These are phyloP conservation scores for Actias luna DNA, from an alignment of 2,888 invertebrate genomes.

Conservation along the genomic window DNA sequence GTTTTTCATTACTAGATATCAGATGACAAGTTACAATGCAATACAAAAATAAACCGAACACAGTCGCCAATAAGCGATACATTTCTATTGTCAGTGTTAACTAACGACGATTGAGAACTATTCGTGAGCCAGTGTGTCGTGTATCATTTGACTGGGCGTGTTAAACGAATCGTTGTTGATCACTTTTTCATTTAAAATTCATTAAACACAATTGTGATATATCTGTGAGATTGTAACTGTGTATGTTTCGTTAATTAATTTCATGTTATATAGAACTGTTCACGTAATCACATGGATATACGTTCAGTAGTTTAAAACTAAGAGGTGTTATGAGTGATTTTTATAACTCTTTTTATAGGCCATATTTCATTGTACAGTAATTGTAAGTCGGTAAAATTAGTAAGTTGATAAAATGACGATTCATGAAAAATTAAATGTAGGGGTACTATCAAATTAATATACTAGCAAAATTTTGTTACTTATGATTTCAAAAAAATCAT, in stretches of 20 bases:
- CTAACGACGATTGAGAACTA: conserved; percentile 11
- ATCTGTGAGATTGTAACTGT: background rate
- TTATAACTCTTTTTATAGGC: too few relatives aligned
- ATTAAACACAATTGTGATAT: background rate
- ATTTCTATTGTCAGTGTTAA: conserved; percentile 21
- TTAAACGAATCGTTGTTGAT: conserved; percentile 10
- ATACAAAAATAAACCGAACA: conserved; percentile 27
- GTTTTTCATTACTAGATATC: conserved; percentile 29
- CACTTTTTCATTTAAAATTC: background rate
- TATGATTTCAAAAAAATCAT: too few relatives aligned
- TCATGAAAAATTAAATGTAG: too few relatives aligned
- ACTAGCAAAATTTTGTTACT: too few relatives aligned
- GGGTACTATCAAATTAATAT: too few relatives aligned
- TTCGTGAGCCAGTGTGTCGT: conserved; percentile 13
- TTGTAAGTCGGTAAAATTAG: too few relatives aligned
- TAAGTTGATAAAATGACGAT: too few relatives aligned
- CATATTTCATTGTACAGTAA: too few relatives aligned
- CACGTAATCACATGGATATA: too few relatives aligned
- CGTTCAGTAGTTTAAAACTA: too few relatives aligned
- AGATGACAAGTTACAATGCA: conserved; percentile 30
- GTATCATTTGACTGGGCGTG: conserved; percentile 11
- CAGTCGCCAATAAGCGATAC: conserved; percentile 21
- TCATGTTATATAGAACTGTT: background rate
- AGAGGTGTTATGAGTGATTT: too few relatives aligned
- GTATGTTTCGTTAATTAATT: background rate